Percentiles rank a stretch among this genome's conserved stretches.
Evolutionary conservation across 2,113 vertebrate genomes (phyloP).

Genomic region (Craseonycteris thonglongyai): DNA sequence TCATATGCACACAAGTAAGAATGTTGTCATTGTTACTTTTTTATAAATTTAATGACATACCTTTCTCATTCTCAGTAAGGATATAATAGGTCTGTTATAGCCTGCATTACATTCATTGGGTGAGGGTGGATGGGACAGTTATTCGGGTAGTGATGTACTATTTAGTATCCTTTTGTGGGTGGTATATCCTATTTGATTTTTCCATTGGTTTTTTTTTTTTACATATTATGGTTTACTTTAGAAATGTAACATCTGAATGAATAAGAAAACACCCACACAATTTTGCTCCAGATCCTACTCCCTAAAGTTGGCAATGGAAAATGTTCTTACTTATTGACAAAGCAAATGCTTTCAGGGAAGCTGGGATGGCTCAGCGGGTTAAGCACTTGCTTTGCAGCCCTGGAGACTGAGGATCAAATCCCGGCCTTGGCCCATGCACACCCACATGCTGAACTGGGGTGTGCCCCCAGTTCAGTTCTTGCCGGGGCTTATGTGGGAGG

Average conservation of each 20-base stretch:
- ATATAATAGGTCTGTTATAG: neutral
- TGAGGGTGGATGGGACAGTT: neutral
- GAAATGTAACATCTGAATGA: neutral
- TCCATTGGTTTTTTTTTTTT: neutral
- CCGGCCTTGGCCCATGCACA: too few species aligned
- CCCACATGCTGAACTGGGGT: too few species aligned
- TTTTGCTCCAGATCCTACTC: neutral
- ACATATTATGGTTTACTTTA: neutral
- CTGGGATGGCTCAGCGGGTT: too few species aligned
- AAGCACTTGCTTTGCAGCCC: too few species aligned
- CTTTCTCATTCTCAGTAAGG: neutral
- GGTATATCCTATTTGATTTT: neutral
- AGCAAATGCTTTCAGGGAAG: slow-evolving; percentile 70
- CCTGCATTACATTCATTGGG: neutral
- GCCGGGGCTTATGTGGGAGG: too few species aligned
- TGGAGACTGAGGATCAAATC: too few species aligned
- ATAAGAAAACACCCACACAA: neutral
- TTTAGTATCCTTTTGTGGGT: neutral
- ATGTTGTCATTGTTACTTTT: neutral
- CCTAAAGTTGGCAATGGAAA: neutral
- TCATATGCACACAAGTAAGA: neutral
- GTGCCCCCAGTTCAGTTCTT: too few species aligned
- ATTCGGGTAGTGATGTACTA: neutral
- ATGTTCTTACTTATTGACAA: slow-evolving; percentile 37
- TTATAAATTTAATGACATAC: neutral